Evolutionary conservation across 2,797 vertebrate genomes (phyloP).

Genomic region (Cossypha caffra): DNA sequence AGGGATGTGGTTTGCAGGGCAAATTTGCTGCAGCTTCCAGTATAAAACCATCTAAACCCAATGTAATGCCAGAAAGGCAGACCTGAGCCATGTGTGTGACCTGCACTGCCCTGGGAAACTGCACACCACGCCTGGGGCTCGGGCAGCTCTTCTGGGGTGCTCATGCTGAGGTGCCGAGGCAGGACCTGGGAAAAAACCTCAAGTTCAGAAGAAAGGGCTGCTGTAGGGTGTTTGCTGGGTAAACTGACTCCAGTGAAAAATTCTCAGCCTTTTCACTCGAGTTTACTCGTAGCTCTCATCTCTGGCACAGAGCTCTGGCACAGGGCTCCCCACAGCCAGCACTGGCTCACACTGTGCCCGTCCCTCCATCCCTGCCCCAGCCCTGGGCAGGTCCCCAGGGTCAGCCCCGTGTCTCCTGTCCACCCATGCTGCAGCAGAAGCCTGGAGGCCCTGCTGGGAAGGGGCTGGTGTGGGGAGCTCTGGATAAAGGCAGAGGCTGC

Average conservation of each 20-base stretch:
- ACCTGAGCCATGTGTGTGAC: background rate
- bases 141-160: background rate
- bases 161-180: background rate
- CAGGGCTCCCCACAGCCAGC: background rate
- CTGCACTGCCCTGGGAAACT: background rate
- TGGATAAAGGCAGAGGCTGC: background rate
- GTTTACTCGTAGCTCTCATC: background rate
- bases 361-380: fast-evolving
- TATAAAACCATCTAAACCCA: background rate
- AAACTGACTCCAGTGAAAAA: background rate
- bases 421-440: background rate
- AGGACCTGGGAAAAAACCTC: background rate
- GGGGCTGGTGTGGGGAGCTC: background rate
- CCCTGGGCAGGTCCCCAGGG: background rate
- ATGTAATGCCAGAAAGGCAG: background rate
- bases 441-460: background rate
- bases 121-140: fast-evolving
- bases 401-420: background rate
- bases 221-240: background rate
- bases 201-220: background rate
- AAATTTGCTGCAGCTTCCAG: background rate
- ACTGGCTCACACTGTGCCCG: fast-evolving
- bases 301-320: fast-evolving
- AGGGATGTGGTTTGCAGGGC: background rate
- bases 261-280: background rate